Percentiles rank a stretch among this genome's conserved stretches.
These are phyloP conservation scores for Leucoraja erinaceus DNA, from an alignment of 2,113 vertebrate species.

Conservation along the genomic window DNA sequence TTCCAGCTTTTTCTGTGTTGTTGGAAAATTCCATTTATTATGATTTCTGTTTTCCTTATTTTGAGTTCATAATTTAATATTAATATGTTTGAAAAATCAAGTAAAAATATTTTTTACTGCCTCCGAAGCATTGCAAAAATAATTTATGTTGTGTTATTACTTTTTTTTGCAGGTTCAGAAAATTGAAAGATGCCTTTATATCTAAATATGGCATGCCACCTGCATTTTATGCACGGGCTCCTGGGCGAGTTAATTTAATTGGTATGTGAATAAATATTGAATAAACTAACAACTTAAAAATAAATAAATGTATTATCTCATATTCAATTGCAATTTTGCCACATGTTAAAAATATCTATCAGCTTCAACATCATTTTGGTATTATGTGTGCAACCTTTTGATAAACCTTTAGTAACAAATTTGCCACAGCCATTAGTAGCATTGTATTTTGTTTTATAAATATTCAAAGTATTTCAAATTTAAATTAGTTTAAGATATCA, in stretches of 20 bases:
- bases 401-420: neutral
- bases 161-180: conserved; percentile 65
- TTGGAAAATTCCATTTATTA: neutral
- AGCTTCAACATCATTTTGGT: neutral
- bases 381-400: neutral
- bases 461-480: neutral
- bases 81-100: too few species aligned
- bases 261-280: conserved; percentile 56
- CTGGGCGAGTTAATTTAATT: conserved; percentile 93
- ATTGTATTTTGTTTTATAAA: neutral
- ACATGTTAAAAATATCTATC: neutral
- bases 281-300: neutral
- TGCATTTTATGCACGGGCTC: conserved; percentile 82
- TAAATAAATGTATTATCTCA: neutral
- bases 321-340: neutral
- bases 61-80: neutral
- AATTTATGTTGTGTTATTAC: neutral
- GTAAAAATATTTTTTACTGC: neutral
- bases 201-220: conserved; percentile 76
- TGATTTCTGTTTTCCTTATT: neutral
- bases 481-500: neutral
- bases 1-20: too few species aligned
- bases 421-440: neutral
- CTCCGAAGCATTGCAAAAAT: neutral
- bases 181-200: conserved; percentile 73